These are phyloP conservation scores for Drosophila borborema DNA, from an alignment of 2,888 invertebrate genomes.

Conservation along the genomic window DNA sequence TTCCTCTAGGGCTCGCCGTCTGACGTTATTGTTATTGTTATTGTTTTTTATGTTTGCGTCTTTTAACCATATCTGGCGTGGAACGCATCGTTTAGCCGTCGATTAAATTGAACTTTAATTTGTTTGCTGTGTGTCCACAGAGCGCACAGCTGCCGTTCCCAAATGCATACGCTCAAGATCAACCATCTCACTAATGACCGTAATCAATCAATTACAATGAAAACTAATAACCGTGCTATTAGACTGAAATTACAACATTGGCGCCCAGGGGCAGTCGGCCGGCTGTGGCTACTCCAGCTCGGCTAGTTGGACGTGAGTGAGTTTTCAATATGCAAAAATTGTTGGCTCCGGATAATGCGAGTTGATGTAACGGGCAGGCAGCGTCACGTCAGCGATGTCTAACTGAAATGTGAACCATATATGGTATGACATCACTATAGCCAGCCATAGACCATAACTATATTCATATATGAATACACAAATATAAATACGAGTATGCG, in stretches of 20 bases:
- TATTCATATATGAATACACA: conserved; percentile 9
- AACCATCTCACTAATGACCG: conserved; percentile 53
- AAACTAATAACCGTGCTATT: conserved; percentile 74
- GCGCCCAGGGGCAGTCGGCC: conserved; percentile 48
- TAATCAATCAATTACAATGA: conserved; percentile 75
- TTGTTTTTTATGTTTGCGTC: conserved; percentile 13
- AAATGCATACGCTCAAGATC: conserved; percentile 45
- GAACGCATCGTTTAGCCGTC: conserved; percentile 41
- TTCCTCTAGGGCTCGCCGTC: conserved; percentile 13
- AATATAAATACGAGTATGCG: conserved; percentile 22
- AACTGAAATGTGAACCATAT: conserved; percentile 81
- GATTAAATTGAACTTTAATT: conserved; percentile 60
- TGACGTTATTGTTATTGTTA: conserved; percentile 8
- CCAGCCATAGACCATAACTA: conserved; percentile 70
- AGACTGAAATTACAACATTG: conserved; percentile 58
- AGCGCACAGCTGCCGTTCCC: conserved; percentile 32
- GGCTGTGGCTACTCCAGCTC: conserved; percentile 11
- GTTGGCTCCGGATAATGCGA: conserved; percentile 16
- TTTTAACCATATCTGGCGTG: conserved; percentile 26
- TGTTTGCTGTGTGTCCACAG: conserved; percentile 34
- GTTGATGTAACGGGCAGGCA: conserved; percentile 52
- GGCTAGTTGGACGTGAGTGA: conserved; percentile 26
- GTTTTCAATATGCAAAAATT: conserved; percentile 48
- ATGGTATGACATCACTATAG: conserved; percentile 80
- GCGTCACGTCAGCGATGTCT: conserved; percentile 60